Conservation (phyloP, 2,888 invertebrate genomes). For the Trachelus tabidus region DNA sequence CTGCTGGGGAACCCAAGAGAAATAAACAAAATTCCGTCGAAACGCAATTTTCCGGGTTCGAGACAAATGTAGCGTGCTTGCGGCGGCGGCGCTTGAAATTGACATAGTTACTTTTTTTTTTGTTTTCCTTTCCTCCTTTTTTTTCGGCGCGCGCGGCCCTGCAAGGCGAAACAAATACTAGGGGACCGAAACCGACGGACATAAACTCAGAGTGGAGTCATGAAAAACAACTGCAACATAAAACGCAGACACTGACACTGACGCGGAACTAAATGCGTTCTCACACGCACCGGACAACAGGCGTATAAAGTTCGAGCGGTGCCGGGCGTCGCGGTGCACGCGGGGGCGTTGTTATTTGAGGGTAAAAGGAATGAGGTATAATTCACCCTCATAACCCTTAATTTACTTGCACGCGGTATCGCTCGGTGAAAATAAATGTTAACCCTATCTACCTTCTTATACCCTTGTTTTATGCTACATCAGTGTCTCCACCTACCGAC, state of each 20-base stretch:
- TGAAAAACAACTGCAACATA: conserved; percentile 31
- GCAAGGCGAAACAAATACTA: conserved; percentile 10
- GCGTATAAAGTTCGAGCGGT: neutral
- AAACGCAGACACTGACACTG: conserved; percentile 20
- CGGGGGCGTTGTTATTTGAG: too few relatives aligned
- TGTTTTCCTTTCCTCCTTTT: neutral
- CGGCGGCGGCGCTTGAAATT: conserved; percentile 17
- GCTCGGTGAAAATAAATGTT: neutral
- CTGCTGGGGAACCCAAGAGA: neutral
- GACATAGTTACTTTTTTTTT: conserved; percentile 15
- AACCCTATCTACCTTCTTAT: neutral
- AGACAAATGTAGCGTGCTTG: conserved; percentile 23
- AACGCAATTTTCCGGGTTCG: conserved; percentile 22
- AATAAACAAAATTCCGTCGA: conserved; percentile 10
- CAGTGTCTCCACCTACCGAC: neutral
- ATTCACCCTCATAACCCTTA: too few relatives aligned
- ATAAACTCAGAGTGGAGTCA: conserved; percentile 20
- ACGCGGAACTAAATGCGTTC: neutral
- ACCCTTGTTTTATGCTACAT: neutral
- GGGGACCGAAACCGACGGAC: conserved; percentile 19
- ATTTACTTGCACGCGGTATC: too few relatives aligned
- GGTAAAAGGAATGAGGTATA: too few relatives aligned
- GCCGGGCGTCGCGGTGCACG: neutral
- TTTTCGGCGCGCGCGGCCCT: neutral
- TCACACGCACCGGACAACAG: neutral